Base-by-base conservation (phyloP, 2,113 vertebrate genomes). In the Sakesphorus luctuosus region DNA sequence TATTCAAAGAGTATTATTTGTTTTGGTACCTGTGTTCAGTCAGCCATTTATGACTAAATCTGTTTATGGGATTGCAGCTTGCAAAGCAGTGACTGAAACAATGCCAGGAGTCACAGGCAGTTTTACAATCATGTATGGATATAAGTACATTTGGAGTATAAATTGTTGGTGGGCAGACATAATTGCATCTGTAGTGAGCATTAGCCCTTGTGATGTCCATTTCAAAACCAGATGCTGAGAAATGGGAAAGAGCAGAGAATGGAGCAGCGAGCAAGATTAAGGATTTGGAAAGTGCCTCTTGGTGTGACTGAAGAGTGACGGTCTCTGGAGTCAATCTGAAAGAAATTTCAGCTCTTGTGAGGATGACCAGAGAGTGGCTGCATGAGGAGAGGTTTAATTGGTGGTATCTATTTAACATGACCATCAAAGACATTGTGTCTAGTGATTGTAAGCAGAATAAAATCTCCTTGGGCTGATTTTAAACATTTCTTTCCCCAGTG, bases 91-190 rank as follows among this genome's bases (percentile, higher is more conserved):
- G 77, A 33, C 31, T 90, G 35, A 40, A 23, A 74, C 81, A 25
- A 58, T 38, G 44, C 46, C 1, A 0, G 36, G 38, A n/a, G 6
- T 67, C 38, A 47, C 53, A 55, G 55, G 26, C 50, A 49, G 56
- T 49, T 31, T 73, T 72, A 65, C 7, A 82, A 18, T 35, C 5
- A 5, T 0, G 0, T 38, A 43, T 0, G 0, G 31, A 40, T 13
- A 0, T 46, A 47, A 55, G 33, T 82, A 65, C 8, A 66, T 16
- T 15, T 68, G n/a, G 40, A 82, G 18, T 59, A 33, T 49, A 25
- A 66, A 33, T 50, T 89, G 36, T 40, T 61, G 29, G 25, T 77
- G 46, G 31, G 62, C 53, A 69, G 40, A 35, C 50, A 31, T 20
- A 75, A 31, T 56, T 89, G n/a, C 3, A 8, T 46, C 66, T 76